Evolutionary conservation across 2,888 invertebrate species (phyloP).

Genomic region (Druceiella hillmani): DNA sequence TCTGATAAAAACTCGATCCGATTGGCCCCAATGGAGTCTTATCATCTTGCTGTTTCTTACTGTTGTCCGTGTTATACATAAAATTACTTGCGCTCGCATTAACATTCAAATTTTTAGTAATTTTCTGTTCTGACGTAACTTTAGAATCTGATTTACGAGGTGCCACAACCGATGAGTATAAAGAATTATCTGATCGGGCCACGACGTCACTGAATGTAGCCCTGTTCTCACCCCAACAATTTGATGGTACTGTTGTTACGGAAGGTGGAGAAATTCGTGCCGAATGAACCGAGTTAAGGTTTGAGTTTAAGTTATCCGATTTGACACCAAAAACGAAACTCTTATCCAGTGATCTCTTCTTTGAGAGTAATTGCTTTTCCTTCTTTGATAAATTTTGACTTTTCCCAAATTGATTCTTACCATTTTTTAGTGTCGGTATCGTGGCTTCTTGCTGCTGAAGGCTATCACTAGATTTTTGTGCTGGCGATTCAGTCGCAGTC

Average conservation of each 20-base stretch:
- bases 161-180: slow-evolving; percentile 26
- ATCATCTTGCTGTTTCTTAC: slow-evolving; percentile 24
- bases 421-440: no score
- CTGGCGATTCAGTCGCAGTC: slow-evolving; percentile 13
- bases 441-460: no score
- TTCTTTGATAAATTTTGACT: slow-evolving; percentile 15
- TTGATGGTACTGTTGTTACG: slow-evolving; percentile 33
- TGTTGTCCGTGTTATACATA: no score
- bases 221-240: slow-evolving; percentile 49
- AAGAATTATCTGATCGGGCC: slow-evolving; percentile 42
- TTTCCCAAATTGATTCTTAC: slow-evolving; percentile 22
- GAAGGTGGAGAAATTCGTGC: slow-evolving; percentile 27
- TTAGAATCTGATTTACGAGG: slow-evolving; percentile 24
- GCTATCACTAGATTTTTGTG: no score
- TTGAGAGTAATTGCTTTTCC: slow-evolving; percentile 24
- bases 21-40: slow-evolving; percentile 35
- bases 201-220: slow-evolving; percentile 58
- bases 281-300: slow-evolving; percentile 17
- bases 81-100: slow-evolving; percentile 1
- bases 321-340: slow-evolving; percentile 22
- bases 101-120: neutral
- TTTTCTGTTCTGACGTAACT: slow-evolving; percentile 14
- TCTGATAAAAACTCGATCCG: slow-evolving; percentile 31
- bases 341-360: slow-evolving; percentile 26
- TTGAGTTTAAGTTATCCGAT: slow-evolving; percentile 15